Conservation (phyloP, 2,888 invertebrate genomes). For the Petrolisthes manimaculis region DNA sequence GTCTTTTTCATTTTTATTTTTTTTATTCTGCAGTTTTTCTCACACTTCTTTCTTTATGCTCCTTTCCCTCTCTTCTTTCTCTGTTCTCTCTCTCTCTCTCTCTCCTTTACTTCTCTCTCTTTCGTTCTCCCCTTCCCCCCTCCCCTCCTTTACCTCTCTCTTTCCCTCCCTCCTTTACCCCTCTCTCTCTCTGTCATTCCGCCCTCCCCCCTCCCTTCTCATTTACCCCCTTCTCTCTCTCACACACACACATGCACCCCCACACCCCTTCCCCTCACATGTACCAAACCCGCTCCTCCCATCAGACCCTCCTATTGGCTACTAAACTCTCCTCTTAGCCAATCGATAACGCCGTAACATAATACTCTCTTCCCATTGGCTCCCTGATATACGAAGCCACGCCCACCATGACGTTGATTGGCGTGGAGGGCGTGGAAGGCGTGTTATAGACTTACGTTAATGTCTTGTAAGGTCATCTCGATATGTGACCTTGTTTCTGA, state of each 20-base stretch:
- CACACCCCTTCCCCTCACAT: not conserved
- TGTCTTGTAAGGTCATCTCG: not conserved
- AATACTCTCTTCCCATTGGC: not conserved
- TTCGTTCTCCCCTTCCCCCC: not conserved
- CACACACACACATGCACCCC: not conserved
- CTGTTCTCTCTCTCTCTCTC: not conserved
- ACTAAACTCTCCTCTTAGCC: not conserved
- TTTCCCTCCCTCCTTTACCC: not conserved
- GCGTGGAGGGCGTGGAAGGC: not conserved
- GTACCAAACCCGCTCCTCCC: not conserved
- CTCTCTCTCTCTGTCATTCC: not conserved
- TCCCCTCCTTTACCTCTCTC: not conserved
- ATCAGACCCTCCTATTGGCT: slow-evolving; percentile 9
- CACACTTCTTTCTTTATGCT: not conserved
- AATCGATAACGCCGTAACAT: not conserved
- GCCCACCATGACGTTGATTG: not conserved
- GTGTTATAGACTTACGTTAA: not conserved
- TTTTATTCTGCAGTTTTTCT: not conserved
- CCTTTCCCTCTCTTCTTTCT: not conserved
- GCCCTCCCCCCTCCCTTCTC: not conserved
- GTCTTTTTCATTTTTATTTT: not conserved
- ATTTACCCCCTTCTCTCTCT: not conserved
- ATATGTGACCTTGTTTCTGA: not conserved
- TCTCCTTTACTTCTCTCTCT: not conserved
- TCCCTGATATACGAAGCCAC: not conserved